A percentile compares a stretch with the other conserved stretches of the same genome.
phyloP scores from a whole-genome alignment of 2,797 vertebrate species.

The Peromyscus aztecus region DNA sequence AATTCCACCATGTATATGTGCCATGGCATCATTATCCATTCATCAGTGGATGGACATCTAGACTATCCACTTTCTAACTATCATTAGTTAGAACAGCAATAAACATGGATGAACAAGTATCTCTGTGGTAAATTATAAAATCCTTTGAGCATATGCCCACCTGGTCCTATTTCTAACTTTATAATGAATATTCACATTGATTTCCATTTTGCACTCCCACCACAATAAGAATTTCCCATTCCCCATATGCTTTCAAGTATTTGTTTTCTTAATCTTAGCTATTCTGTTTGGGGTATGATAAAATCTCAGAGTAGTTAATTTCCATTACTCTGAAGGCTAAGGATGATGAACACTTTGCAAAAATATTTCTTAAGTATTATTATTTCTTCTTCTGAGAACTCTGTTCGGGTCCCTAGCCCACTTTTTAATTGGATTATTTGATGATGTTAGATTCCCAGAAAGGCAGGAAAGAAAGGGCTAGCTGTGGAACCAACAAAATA shows the following conservation, averaged over 20 bases:
- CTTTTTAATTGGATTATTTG: neutral
- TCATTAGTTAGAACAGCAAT: neutral
- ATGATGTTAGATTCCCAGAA: neutral
- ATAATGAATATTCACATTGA: neutral
- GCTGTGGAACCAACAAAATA: neutral
- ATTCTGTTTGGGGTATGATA: neutral
- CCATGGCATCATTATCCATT: neutral
- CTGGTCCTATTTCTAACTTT: neutral
- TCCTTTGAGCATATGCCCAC: neutral
- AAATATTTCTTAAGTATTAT: neutral
- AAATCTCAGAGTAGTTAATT: neutral
- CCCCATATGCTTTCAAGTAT: neutral
- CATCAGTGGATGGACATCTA: neutral
- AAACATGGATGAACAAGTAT: neutral
- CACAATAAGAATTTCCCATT: neutral
- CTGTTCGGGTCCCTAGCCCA: neutral
- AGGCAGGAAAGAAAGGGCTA: neutral
- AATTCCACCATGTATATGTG: neutral
- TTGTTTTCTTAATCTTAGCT: neutral
- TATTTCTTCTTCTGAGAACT: neutral
- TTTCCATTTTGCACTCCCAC: neutral
- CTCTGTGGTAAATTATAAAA: neutral
- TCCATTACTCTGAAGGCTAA: neutral
- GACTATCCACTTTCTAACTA: too few species aligned
- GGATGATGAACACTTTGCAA: neutral